Evolutionary conservation across 1,140 invertebrate species (phyloP).

Genomic region (Drosophila asahinai): DNA sequence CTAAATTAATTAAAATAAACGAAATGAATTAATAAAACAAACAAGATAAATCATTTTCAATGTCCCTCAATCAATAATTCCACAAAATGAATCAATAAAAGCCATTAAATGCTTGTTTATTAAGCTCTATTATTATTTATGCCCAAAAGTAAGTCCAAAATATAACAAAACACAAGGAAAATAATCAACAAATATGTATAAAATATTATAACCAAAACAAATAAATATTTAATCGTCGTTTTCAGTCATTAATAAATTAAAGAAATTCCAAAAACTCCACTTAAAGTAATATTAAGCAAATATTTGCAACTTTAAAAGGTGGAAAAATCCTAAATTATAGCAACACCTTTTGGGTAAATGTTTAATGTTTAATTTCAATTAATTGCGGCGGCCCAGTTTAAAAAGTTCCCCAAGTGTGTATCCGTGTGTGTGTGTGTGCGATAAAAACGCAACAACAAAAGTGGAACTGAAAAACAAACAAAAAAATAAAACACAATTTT

Average conservation of each 20-base stretch:
- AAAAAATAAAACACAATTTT: conserved; percentile 16
- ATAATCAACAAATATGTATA: background rate
- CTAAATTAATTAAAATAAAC: background rate
- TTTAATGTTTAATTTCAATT: conserved; percentile 64
- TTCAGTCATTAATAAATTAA: background rate
- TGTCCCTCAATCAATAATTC: background rate
- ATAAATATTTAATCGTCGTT: no score
- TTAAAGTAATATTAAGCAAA: background rate
- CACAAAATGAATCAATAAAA: background rate
- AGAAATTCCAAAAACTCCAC: no score
- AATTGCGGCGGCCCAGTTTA: conserved; percentile 52
- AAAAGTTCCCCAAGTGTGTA: conserved; percentile 8
- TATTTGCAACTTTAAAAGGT: conserved; percentile 6
- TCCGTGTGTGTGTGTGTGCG: conserved; percentile 4
- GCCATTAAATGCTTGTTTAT: background rate
- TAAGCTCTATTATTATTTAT: background rate
- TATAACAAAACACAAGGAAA: background rate
- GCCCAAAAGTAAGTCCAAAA: background rate
- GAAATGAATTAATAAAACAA: background rate
- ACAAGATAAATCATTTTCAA: background rate
- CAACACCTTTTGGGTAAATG: conserved; percentile 49
- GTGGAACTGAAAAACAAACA: conserved; percentile 24
- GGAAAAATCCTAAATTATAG: conserved; percentile 2
- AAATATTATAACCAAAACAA: no score
- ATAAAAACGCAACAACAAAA: conserved; percentile 48